phyloP scores from a whole-genome alignment of 2,797 vertebrate genomes.

The Alcedo atthis region DNA sequence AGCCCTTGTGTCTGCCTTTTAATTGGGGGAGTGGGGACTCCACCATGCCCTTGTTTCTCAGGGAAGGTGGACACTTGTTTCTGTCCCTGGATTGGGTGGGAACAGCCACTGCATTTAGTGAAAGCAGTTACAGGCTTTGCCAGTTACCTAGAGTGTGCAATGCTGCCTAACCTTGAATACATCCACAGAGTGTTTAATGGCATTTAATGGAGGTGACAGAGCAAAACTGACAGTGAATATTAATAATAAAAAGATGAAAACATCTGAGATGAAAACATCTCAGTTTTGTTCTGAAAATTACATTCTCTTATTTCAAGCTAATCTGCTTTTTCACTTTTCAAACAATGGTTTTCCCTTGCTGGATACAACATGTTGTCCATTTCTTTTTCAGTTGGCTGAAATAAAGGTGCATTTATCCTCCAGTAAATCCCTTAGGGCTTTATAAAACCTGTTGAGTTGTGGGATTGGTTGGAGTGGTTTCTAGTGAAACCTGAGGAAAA shows the following conservation, averaged over 20 bases:
- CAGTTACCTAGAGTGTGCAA: neutral
- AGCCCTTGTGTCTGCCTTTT: neutral
- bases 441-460: neutral
- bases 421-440: constrained; percentile 33
- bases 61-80: neutral
- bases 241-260: neutral
- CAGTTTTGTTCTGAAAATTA: neutral
- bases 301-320: neutral
- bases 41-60: neutral
- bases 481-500: neutral
- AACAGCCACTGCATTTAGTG: neutral
- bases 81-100: neutral
- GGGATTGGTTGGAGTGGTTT: neutral
- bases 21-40: neutral
- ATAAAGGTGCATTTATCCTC: constrained; percentile 24
- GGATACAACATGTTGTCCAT: neutral
- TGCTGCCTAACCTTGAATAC: neutral
- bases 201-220: neutral
- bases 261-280: neutral
- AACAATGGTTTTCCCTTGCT: neutral
- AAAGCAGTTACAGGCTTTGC: neutral
- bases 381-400: constrained; percentile 23
- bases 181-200: neutral
- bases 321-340: neutral
- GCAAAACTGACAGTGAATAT: neutral